Evolutionary conservation across 1,140 invertebrate species (phyloP).

Genomic region (Venturia canescens): DNA sequence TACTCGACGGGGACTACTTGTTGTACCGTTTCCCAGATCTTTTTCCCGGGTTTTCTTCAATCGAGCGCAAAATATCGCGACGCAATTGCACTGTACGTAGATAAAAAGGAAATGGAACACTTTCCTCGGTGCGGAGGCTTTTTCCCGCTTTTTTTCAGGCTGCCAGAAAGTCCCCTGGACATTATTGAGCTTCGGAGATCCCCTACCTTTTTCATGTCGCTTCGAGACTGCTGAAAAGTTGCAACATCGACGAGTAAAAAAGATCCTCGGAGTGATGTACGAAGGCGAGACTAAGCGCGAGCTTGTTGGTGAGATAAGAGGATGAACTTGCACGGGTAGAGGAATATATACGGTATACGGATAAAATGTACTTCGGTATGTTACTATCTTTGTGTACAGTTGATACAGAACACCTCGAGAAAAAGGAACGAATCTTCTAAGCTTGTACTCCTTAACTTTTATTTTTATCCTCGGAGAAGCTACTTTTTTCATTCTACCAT

Average conservation of each 20-base stretch:
- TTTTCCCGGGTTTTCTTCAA: neutral
- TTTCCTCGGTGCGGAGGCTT: neutral
- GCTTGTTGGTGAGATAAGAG: neutral
- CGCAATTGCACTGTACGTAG: neutral
- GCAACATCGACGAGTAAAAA: neutral
- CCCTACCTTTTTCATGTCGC: slow-evolving; percentile 10
- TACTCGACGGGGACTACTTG: neutral
- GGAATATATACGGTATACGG: neutral
- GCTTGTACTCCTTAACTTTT: no score
- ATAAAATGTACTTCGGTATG: no score
- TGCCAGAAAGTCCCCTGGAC: neutral
- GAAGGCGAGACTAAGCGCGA: neutral
- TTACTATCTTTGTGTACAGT: no score
- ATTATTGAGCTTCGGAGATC: neutral
- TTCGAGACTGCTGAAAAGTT: neutral
- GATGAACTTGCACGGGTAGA: neutral
- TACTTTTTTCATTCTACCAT: no score
- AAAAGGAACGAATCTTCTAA: no score
- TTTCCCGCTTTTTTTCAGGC: neutral
- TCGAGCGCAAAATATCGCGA: neutral
- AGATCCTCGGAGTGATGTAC: neutral
- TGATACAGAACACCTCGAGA: no score
- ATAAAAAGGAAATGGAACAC: neutral
- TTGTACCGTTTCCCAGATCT: neutral
- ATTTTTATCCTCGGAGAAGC: no score